A percentile compares a stretch with the other conserved stretches of the same genome.
These are phyloP conservation scores for Varroa destructor DNA, from an alignment of 1,140 invertebrate species.

Conservation along the genomic window DNA sequence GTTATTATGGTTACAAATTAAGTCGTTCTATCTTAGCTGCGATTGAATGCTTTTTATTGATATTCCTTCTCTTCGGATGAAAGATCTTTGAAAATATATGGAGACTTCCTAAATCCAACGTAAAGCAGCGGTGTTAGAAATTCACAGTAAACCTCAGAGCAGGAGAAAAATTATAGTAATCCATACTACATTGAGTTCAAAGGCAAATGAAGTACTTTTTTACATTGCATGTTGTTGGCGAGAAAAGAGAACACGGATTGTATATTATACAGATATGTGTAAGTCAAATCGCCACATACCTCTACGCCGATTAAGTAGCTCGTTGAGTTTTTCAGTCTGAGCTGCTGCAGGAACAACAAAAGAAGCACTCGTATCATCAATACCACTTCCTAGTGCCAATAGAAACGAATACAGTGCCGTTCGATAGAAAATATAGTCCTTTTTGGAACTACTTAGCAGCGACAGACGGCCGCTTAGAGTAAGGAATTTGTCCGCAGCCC, in stretches of 20 bases:
- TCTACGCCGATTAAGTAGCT: not conserved
- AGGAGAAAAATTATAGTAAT: too few relatives aligned
- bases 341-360: not conserved
- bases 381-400: not conserved
- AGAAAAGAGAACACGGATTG: not conserved
- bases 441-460: not conserved
- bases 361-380: constrained; percentile 1
- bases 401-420: constrained; percentile 21
- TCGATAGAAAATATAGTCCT: constrained; percentile 7
- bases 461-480: not conserved
- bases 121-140: too few relatives aligned
- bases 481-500: constrained; percentile 1
- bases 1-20: too few relatives aligned
- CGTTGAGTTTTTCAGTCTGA: not conserved
- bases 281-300: not conserved
- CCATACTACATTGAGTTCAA: too few relatives aligned
- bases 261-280: too few relatives aligned
- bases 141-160: too few relatives aligned
- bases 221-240: not conserved
- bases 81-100: too few relatives aligned
- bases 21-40: too few relatives aligned
- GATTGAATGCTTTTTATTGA: not conserved
- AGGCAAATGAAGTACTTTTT: too few relatives aligned
- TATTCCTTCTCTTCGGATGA: not conserved
- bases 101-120: too few relatives aligned